A percentile compares a stretch with the other conserved stretches of the same genome.
Evolutionary conservation across 2,888 invertebrate species (phyloP).

Genomic region (Rapana venosa): DNA sequence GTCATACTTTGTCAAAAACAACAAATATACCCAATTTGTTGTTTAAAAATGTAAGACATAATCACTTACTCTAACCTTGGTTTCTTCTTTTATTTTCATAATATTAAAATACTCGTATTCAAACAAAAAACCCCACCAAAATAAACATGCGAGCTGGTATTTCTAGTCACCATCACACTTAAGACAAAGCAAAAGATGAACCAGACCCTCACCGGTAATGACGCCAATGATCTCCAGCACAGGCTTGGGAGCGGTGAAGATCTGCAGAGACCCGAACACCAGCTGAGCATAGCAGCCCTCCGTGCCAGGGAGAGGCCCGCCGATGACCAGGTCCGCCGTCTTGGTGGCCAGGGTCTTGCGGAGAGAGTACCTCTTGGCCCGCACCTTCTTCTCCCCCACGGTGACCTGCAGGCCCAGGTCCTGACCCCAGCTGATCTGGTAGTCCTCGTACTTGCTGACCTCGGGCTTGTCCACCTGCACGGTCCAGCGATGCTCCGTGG

Average conservation of each 20-base stretch:
- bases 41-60: too few species aligned
- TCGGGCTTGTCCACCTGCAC: slow-evolving; percentile 42
- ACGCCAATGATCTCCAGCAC: slow-evolving; percentile 50
- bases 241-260: slow-evolving; percentile 50
- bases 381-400: slow-evolving; percentile 23
- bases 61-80: too few species aligned
- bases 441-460: slow-evolving; percentile 42
- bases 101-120: too few species aligned
- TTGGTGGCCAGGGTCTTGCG: slow-evolving; percentile 30
- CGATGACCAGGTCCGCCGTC: slow-evolving; percentile 16
- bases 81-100: too few species aligned
- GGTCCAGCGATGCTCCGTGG: slow-evolving; percentile 49
- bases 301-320: slow-evolving; percentile 28
- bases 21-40: too few species aligned
- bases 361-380: slow-evolving; percentile 25
- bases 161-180: too few species aligned
- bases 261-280: slow-evolving; percentile 52
- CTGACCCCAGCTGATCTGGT: slow-evolving; percentile 43
- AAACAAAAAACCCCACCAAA: too few species aligned
- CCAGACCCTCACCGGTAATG: slow-evolving; percentile 46
- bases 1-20: too few species aligned
- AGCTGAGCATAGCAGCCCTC: slow-evolving; percentile 45
- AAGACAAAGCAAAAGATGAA: too few species aligned
- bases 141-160: too few species aligned
- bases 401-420: slow-evolving; percentile 35